Evolutionary conservation across 2,888 invertebrate species (phyloP).

Genomic region (Disparrhopalites patrizii): DNA sequence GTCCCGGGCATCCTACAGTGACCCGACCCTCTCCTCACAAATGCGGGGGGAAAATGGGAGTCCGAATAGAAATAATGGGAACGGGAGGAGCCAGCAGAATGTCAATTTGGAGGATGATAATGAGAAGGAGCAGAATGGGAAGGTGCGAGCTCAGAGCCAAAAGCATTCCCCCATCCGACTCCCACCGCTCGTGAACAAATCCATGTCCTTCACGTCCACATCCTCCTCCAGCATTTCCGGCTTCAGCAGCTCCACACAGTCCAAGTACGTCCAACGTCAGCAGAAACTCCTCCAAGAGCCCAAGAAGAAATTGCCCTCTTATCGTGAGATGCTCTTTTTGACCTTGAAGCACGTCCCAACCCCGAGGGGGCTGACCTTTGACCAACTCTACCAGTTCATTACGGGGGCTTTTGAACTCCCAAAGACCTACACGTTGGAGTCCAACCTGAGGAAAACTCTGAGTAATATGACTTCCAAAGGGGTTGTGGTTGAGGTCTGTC

Average conservation of each 20-base stretch:
- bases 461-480: constrained; percentile 22
- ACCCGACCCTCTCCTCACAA: too few species aligned
- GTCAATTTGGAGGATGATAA: too few species aligned
- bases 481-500: not conserved
- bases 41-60: too few species aligned
- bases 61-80: too few species aligned
- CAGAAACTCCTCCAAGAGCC: not conserved
- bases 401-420: constrained; percentile 18
- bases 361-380: constrained; percentile 14
- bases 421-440: not conserved
- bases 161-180: too few species aligned
- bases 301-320: constrained; percentile 6
- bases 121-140: too few species aligned
- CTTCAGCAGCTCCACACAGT: not conserved
- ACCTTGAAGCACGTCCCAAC: constrained; percentile 11
- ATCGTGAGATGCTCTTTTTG: constrained; percentile 16
- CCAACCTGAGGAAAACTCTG: constrained; percentile 17
- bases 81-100: too few species aligned
- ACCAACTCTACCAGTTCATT: constrained; percentile 12
- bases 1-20: too few species aligned
- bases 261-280: not conserved
- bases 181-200: too few species aligned
- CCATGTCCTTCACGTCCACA: too few species aligned
- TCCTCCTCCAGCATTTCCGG: not conserved
- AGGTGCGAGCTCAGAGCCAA: too few species aligned